Evolutionary conservation across 2,888 invertebrate species (phyloP), one percentile per base, ranked within the genome.

Genomic region (Melieria crassipennis): DNA sequence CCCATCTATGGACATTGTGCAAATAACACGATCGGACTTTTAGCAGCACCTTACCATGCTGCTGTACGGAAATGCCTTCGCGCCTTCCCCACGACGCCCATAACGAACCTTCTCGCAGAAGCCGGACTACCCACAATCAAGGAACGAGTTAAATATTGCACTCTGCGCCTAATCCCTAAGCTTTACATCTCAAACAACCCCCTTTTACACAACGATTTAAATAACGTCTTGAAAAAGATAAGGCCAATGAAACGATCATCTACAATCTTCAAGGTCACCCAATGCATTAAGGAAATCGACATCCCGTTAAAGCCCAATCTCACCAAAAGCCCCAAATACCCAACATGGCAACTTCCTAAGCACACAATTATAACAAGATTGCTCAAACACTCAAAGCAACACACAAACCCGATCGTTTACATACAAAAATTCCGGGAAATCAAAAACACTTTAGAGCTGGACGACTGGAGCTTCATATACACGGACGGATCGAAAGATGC

Each of bases 161-260:
- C 60, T 10, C 11, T 60, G 43, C 43, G 60, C n/a, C 10, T 60
- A 42, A 45, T 43, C 43, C 30, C 43, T 5, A 60, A 60, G 30
- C 60, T 60, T n/a, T 60, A 10, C 10, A 30, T 60, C 42, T 60
- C 43, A n/a, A 60, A 60, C 43, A 60, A 60, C n/a, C 5, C 10
- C n/a, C 42, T 60, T n/a, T 6, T 60, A 30, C 42, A 60, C 43
- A 60, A 30, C 7, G 43, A 60, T 30, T 11, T 60, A 60, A 60
- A 60, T 42, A 60, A 60, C 11, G 60, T 45, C 11, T 11, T 60
- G 7, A 30, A 60, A 60, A 43, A 30, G 11, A 60, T 1, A 42
- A 60, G 7, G 45, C 4, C 42, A 57, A 7, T 57, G 42, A 57
- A 42, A 42, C 60, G 43, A 30, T 11, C 60, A 5, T 60, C 60